Percentiles rank a stretch among this genome's conserved stretches.
These are phyloP conservation scores for Grammomys dolichurus DNA, from an alignment of 2,113 vertebrate species.

Conservation along the genomic window DNA sequence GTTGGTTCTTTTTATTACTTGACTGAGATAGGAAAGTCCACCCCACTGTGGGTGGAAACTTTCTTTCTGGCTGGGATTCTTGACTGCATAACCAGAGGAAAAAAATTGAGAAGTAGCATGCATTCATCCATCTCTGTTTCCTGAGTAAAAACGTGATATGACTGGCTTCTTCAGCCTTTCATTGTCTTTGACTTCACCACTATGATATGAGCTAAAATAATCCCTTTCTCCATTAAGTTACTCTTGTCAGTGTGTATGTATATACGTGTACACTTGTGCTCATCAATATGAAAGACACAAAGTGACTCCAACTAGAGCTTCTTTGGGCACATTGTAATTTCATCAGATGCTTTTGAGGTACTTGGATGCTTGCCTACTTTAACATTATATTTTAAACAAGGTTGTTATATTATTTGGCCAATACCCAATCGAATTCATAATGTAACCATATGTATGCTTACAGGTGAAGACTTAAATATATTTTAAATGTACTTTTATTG, in stretches of 20 bases:
- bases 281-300: background rate
- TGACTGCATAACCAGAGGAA: background rate
- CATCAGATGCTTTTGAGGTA: background rate
- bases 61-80: background rate
- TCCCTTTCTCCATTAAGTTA: background rate
- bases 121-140: background rate
- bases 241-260: background rate
- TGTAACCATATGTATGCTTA: slow-evolving; percentile 5
- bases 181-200: background rate
- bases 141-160: background rate
- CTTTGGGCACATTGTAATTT: slow-evolving; percentile 14
- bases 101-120: background rate
- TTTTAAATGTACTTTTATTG: slow-evolving; percentile 23
- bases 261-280: background rate
- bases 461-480: slow-evolving; percentile 16
- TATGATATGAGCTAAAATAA: background rate
- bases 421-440: slow-evolving; percentile 21
- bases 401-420: slow-evolving; percentile 19
- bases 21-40: background rate
- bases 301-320: background rate
- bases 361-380: slow-evolving; percentile 28
- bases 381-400: slow-evolving; percentile 45
- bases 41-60: background rate
- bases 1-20: background rate
- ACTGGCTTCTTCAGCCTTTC: background rate